These are phyloP conservation scores for Rissa tridactyla DNA, from an alignment of 2,113 vertebrate genomes.

Conservation along the genomic window DNA sequence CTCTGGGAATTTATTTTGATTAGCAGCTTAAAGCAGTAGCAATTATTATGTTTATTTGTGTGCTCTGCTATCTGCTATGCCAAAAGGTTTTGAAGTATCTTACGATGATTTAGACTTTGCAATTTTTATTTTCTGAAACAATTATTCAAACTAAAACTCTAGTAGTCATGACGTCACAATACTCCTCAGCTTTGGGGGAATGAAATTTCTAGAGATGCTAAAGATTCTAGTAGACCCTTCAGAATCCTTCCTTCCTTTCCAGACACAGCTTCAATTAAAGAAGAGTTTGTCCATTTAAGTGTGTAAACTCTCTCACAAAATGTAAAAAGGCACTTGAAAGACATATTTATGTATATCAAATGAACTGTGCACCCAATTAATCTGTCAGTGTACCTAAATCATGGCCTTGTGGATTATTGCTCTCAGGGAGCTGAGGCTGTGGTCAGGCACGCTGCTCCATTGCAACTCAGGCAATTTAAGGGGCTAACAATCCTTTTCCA, in stretches of 20 bases:
- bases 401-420: background rate
- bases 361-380: background rate
- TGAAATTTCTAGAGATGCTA: background rate
- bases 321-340: background rate
- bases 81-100: background rate
- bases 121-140: background rate
- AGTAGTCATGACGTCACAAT: background rate
- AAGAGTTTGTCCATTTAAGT: background rate
- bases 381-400: background rate
- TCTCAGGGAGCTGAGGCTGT: background rate
- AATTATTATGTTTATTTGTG: background rate
- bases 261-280: background rate
- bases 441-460: background rate
- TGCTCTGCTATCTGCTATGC: background rate
- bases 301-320: background rate
- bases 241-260: background rate
- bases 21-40: background rate
- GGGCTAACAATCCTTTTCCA: background rate
- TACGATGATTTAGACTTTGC: background rate
- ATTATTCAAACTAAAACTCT: background rate
- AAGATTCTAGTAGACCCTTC: background rate
- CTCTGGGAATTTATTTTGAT: background rate
- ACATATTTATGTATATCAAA: background rate
- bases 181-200: background rate
- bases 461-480: background rate